phyloP scores from a whole-genome alignment of 2,888 invertebrate genomes.

The Nomada ruficornis region DNA sequence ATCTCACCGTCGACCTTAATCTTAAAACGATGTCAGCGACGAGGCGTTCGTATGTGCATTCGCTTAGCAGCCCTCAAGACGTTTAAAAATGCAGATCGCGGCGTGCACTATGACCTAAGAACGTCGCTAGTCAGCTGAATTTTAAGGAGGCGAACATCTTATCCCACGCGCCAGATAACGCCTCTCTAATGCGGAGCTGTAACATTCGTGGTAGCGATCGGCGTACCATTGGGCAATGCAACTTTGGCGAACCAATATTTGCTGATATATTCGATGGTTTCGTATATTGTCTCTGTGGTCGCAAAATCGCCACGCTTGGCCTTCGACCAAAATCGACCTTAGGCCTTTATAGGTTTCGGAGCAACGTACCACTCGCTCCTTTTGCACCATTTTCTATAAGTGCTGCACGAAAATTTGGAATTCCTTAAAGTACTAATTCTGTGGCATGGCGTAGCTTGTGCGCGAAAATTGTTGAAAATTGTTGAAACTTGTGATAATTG shows the following conservation, averaged over 20 bases:
- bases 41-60: conserved; percentile 49
- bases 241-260: conserved; percentile 12
- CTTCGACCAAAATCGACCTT: conserved; percentile 24
- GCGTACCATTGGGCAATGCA: conserved; percentile 58
- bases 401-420: conserved; percentile 6
- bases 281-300: conserved; percentile 8
- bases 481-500: no score
- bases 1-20: conserved; percentile 61
- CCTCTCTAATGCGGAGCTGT: conserved; percentile 19
- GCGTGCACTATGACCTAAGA: conserved; percentile 55
- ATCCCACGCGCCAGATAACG: conserved; percentile 41
- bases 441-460: no score
- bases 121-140: conserved; percentile 71
- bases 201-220: conserved; percentile 40
- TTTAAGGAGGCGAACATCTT: conserved; percentile 61
- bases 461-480: no score
- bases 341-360: conserved; percentile 5
- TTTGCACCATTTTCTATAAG: conserved; percentile 22
- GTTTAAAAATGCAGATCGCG: conserved; percentile 71
- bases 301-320: conserved; percentile 31
- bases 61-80: conserved; percentile 56
- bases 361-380: conserved; percentile 15
- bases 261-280: conserved; percentile 29
- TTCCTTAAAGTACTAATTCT: no score
- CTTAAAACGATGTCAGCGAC: conserved; percentile 52